phyloP scores from a whole-genome alignment of 2,113 vertebrate genomes.

The Nycticorax nycticorax region DNA sequence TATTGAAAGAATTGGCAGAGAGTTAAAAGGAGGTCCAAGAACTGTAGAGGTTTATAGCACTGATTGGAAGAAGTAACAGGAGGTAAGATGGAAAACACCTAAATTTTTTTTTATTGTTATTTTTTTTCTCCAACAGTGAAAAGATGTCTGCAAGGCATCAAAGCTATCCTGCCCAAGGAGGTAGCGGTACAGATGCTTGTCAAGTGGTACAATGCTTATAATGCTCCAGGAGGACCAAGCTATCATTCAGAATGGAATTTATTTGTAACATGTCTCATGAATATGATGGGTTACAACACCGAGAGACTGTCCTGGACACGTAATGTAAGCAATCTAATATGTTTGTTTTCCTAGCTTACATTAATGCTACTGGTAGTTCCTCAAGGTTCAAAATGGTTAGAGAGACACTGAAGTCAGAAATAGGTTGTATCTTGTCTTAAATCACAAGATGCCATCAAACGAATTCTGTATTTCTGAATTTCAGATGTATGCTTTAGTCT shows the following conservation, averaged over 20 bases:
- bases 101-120: too few species aligned
- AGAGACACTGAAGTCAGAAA: neutral
- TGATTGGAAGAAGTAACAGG: neutral
- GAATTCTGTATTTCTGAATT: neutral
- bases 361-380: neutral
- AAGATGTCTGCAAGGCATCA: slow-evolving; percentile 90
- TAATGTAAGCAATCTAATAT: slow-evolving; percentile 77
- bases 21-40: neutral
- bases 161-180: slow-evolving; percentile 92
- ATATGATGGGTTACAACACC: slow-evolving; percentile 97
- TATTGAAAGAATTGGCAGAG: neutral
- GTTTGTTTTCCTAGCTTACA: neutral
- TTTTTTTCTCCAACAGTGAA: slow-evolving; percentile 77
- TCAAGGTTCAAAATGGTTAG: neutral
- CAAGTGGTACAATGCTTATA: slow-evolving; percentile 97
- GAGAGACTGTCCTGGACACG: slow-evolving; percentile 91
- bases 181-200: slow-evolving; percentile 92
- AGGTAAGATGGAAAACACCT: neutral
- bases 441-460: neutral
- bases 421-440: neutral
- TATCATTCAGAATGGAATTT: slow-evolving; percentile 93
- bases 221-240: slow-evolving; percentile 91
- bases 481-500: neutral
- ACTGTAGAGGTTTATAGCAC: neutral
- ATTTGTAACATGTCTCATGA: slow-evolving; percentile 95